Evolutionary conservation across 2,888 invertebrate genomes (phyloP).

Genomic region (Mythimna loreyi): DNA sequence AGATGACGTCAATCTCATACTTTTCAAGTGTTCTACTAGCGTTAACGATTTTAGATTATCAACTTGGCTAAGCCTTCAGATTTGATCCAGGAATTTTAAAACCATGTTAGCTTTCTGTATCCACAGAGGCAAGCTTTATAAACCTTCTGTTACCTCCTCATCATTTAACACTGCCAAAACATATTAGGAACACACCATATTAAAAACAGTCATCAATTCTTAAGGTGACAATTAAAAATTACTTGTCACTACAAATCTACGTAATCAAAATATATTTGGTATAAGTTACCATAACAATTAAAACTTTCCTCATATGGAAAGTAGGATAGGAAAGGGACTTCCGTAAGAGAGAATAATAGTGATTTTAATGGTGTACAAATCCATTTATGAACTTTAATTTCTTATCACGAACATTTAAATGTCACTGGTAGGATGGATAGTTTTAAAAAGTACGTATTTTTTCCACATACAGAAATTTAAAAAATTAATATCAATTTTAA

Average conservation of each 20-base stretch:
- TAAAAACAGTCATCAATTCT: slow-evolving; percentile 32
- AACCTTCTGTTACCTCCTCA: background rate
- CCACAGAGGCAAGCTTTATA: background rate
- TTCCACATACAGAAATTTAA: no score
- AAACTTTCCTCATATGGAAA: slow-evolving; percentile 32
- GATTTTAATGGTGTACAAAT: slow-evolving; percentile 32
- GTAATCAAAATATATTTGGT: slow-evolving; percentile 26
- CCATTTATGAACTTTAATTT: slow-evolving; percentile 5
- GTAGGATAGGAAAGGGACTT: slow-evolving; percentile 55
- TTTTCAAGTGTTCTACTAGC: no score
- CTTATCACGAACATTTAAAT: background rate
- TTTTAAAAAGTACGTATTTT: background rate
- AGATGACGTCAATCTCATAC: no score
- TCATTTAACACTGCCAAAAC: background rate
- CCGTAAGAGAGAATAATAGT: slow-evolving; percentile 40
- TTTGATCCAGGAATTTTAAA: background rate
- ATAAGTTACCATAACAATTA: slow-evolving; percentile 27
- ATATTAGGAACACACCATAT: slow-evolving; percentile 24
- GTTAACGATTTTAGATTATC: no score
- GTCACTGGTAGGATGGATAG: background rate
- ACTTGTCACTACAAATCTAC: slow-evolving; percentile 34
- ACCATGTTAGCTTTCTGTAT: background rate
- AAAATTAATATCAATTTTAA: no score
- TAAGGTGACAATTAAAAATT: slow-evolving; percentile 30
- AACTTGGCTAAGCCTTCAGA: no score